Conservation (phyloP, 2,113 vertebrate genomes). For the Triplophysa siluroides region DNA sequence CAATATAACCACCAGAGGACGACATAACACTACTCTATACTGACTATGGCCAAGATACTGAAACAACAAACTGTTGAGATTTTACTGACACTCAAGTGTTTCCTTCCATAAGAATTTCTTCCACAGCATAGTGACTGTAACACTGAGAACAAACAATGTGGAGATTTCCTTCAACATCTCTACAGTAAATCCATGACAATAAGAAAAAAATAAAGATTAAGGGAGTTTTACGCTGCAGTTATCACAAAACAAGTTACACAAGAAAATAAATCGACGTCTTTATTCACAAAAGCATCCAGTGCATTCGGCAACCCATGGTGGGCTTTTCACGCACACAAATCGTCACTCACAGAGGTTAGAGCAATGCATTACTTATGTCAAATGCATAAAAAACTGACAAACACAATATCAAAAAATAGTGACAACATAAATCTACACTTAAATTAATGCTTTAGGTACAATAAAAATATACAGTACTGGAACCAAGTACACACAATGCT, state of each 20-base stretch:
- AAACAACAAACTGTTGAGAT: background rate
- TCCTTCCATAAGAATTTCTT: background rate
- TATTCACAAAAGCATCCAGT: conserved; percentile 61
- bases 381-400: conserved; percentile 51
- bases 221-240: conserved; percentile 11
- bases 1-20: conserved; percentile 58
- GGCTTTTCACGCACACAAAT: conserved; percentile 44
- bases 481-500: conserved; percentile 60
- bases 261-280: conserved; percentile 30
- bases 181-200: conserved; percentile 8
- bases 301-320: conserved; percentile 52
- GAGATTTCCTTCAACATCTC: conserved; percentile 27
- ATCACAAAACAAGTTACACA: conserved; percentile 15
- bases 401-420: conserved; percentile 47
- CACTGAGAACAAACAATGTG: conserved; percentile 44
- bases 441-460: conserved; percentile 54
- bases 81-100: background rate
- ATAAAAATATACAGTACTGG: conserved; percentile 46
- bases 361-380: conserved; percentile 41
- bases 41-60: background rate
- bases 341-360: conserved; percentile 47
- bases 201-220: background rate
- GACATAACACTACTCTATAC: conserved; percentile 36
- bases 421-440: conserved; percentile 55
- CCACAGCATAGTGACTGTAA: conserved; percentile 58